phyloP scores from a whole-genome alignment of 2,888 invertebrate species.

The Cryptus armator region DNA sequence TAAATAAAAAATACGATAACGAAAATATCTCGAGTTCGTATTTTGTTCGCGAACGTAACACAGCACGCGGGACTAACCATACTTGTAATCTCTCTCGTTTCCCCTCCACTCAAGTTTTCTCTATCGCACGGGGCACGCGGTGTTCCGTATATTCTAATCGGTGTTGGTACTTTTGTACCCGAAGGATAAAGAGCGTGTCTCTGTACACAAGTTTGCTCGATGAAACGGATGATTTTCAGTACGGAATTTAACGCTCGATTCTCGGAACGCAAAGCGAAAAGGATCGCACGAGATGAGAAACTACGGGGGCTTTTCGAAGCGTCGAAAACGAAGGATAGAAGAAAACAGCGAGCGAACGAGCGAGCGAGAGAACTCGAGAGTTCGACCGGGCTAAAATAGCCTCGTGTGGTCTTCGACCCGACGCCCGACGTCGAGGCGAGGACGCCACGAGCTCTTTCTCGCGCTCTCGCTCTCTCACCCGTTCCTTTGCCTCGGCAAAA shows the following conservation, averaged over 20 bases:
- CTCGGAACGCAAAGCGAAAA: slow-evolving; percentile 19
- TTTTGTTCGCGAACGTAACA: no score
- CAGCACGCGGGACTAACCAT: background rate
- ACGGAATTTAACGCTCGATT: slow-evolving; percentile 29
- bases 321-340: slow-evolving; percentile 18
- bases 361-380: slow-evolving; percentile 34
- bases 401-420: slow-evolving; percentile 71
- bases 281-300: background rate
- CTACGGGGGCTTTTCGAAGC: background rate
- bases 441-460: slow-evolving; percentile 62
- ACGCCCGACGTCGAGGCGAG: slow-evolving; percentile 68
- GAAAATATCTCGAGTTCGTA: no score
- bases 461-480: background rate
- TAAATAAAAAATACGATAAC: no score
- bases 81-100: slow-evolving; percentile 25
- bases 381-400: slow-evolving; percentile 70
- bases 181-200: slow-evolving; percentile 20
- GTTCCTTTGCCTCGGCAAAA: background rate
- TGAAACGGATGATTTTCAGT: background rate
- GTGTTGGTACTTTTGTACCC: slow-evolving; percentile 1
- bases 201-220: background rate
- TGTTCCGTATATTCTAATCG: slow-evolving; percentile 52
- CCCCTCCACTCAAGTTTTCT: slow-evolving; percentile 29
- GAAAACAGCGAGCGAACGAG: background rate
- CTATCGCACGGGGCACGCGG: slow-evolving; percentile 49